Percentiles rank a stretch among this genome's conserved stretches.
Conservation (phyloP, 1,140 invertebrate species). For the Platyura marginata region DNA sequence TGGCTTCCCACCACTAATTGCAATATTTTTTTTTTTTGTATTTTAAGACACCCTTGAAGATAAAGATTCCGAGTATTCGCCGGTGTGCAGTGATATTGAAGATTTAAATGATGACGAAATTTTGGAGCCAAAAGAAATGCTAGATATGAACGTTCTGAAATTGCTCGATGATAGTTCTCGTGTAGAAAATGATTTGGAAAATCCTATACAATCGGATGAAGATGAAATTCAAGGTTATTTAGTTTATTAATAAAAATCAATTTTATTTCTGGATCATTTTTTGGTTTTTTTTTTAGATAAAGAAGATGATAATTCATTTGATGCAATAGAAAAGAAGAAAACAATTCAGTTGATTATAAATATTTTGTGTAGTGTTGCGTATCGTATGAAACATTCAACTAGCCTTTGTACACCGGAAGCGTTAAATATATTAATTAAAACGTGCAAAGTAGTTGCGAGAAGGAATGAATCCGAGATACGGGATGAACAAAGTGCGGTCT, state of each 20-base stretch:
- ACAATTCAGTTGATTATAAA: not conserved
- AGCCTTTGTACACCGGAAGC: conserved; percentile 19
- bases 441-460: not conserved
- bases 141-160: conserved; percentile 13
- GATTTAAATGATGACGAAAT: conserved; percentile 14
- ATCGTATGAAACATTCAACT: not conserved
- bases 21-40: not conserved
- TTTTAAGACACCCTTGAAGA: not conserved
- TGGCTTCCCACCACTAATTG: not conserved
- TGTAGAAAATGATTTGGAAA: conserved; percentile 14
- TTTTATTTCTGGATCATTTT: too few species aligned
- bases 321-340: not conserved
- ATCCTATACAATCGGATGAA: conserved; percentile 15
- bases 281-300: not conserved
- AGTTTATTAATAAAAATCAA: too few species aligned
- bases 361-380: not conserved
- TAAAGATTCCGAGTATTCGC: conserved; percentile 21
- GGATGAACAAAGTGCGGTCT: not conserved
- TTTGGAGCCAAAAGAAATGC: not conserved
- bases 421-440: conserved; percentile 9
- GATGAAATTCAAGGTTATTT: conserved; percentile 17
- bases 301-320: not conserved
- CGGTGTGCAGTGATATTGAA: conserved; percentile 21
- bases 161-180: conserved; percentile 9
- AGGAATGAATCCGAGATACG: not conserved